Conservation (phyloP, 2,888 invertebrate species). For the Matsumyia berberina region DNA sequence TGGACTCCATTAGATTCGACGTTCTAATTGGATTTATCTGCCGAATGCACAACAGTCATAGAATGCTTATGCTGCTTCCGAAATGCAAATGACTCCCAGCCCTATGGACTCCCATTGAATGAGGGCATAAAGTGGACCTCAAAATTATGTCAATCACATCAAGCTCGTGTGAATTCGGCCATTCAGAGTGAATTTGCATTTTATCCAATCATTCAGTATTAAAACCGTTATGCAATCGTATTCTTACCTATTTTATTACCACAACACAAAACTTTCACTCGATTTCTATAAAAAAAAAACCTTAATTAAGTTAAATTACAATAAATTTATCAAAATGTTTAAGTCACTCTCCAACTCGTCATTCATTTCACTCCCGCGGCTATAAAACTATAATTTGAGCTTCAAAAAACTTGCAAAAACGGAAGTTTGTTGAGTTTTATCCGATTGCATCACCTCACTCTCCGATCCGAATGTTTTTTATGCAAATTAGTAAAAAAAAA, state of each 20-base stretch:
- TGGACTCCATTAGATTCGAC: too few relatives aligned
- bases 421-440: conserved; percentile 57
- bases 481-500: conserved; percentile 57
- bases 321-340: background rate
- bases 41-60: background rate
- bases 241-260: conserved; percentile 34
- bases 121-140: background rate
- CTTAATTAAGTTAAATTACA: background rate
- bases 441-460: conserved; percentile 55
- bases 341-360: conserved; percentile 16
- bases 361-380: conserved; percentile 22
- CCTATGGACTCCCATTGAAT: background rate
- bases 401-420: conserved; percentile 43
- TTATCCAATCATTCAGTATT: background rate
- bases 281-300: background rate
- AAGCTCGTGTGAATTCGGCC: conserved; percentile 21
- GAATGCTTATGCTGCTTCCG: background rate
- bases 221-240: conserved; percentile 47
- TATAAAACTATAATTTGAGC: conserved; percentile 22
- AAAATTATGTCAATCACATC: conserved; percentile 19
- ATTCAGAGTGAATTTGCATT: conserved; percentile 15
- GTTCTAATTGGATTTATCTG: background rate
- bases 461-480: conserved; percentile 48
- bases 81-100: background rate
- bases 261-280: conserved; percentile 47